phyloP scores from a whole-genome alignment of 2,888 invertebrate genomes.

The Pteria penguin region DNA sequence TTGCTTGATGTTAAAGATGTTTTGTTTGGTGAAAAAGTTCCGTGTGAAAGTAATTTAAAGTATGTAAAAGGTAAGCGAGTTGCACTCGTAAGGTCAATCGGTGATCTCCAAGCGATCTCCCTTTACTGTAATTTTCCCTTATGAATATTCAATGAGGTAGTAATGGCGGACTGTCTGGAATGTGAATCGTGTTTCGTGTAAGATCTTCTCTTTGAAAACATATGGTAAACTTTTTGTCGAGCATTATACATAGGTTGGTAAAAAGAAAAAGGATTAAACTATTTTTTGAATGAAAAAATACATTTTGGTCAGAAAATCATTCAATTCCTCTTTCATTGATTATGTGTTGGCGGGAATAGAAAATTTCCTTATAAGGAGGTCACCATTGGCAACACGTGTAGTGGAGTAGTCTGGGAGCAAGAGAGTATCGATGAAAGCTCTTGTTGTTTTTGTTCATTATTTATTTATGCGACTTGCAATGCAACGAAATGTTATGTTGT shows the following conservation, averaged over 20 bases:
- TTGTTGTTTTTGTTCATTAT: not conserved
- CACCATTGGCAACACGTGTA: conserved; percentile 15
- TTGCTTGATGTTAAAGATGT: not conserved
- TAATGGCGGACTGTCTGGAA: conserved; percentile 9
- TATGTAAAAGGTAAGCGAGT: not conserved
- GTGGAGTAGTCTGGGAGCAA: not conserved
- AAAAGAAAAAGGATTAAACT: not conserved
- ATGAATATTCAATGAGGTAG: conserved; percentile 23
- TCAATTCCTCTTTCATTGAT: not conserved
- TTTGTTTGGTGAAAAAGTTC: not conserved
- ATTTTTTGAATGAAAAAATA: no score
- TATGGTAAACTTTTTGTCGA: not conserved
- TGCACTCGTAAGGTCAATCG: not conserved
- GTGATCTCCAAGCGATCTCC: not conserved
- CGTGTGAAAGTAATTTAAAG: not conserved
- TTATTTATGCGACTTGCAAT: not conserved
- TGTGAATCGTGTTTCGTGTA: not conserved
- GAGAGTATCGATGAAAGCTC: not conserved
- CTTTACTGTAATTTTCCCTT: conserved; percentile 22
- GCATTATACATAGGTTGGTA: not conserved
- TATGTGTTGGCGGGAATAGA: conserved; percentile 32
- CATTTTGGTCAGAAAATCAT: no score
- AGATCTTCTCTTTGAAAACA: not conserved
- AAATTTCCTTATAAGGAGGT: conserved; percentile 33
- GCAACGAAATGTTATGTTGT: not conserved